Evolutionary conservation across 1,140 invertebrate genomes (phyloP).

Genomic region (Philotrypesis tridentata): DNA sequence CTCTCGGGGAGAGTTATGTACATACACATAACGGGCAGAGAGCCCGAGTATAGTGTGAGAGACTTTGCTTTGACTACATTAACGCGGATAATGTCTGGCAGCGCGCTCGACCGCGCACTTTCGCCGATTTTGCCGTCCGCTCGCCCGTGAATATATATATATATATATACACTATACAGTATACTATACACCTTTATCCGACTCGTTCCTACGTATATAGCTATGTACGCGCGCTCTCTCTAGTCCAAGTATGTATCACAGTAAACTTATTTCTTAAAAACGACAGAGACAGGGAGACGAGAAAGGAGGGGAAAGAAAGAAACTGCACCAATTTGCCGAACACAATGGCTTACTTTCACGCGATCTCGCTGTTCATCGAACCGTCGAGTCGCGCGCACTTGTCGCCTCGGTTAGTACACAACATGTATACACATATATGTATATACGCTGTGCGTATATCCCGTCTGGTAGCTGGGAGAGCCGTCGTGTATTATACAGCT

Average conservation of each 20-base stretch:
- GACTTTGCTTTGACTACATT: constrained; percentile 15
- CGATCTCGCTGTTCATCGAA: background rate
- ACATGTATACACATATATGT: too few species aligned
- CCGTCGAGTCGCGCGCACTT: background rate
- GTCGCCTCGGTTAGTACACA: too few species aligned
- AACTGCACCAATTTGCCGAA: background rate
- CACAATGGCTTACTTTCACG: background rate
- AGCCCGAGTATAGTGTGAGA: background rate
- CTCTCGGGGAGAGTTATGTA: background rate
- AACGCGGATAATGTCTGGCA: background rate
- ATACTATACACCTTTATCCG: too few species aligned
- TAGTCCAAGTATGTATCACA: too few species aligned
- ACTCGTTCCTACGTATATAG: too few species aligned
- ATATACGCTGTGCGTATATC: too few species aligned
- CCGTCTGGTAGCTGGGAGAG: too few species aligned
- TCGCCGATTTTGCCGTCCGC: constrained; percentile 22
- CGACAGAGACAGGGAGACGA: too few species aligned
- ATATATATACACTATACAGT: background rate
- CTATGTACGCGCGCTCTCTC: too few species aligned
- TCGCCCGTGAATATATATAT: background rate
- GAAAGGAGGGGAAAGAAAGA: too few species aligned
- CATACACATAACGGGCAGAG: background rate
- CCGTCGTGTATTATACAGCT: background rate
- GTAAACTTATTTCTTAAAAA: too few species aligned
- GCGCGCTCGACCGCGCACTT: background rate